Evolutionary conservation across 1,140 invertebrate species (phyloP).

Genomic region (Ostrea edulis): DNA sequence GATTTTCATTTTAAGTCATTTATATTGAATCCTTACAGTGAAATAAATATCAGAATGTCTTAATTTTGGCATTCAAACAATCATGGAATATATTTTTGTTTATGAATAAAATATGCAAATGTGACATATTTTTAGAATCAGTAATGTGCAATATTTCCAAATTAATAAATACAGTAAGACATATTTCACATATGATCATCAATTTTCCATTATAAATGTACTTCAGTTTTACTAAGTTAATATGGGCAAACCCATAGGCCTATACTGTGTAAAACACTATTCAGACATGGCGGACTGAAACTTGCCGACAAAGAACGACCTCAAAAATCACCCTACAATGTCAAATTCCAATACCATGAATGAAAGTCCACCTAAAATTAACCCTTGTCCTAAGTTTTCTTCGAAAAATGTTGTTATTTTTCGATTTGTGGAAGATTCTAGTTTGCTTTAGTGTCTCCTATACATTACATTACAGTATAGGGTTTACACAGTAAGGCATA

Average conservation of each 20-base stretch:
- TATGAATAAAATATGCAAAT: constrained; percentile 40
- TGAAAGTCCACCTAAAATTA: constrained; percentile 72
- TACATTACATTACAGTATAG: constrained; percentile 33
- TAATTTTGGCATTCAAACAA: too few relatives aligned
- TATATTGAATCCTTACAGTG: background rate
- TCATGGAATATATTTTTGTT: background rate
- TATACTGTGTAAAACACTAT: background rate
- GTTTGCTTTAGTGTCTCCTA: constrained; percentile 31
- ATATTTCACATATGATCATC: background rate
- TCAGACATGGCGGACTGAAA: constrained; percentile 54
- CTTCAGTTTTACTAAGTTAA: constrained; percentile 31
- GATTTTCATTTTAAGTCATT: background rate
- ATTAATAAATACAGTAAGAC: background rate
- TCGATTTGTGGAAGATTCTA: constrained; percentile 37
- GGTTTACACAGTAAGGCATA: constrained; percentile 41
- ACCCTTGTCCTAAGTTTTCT: constrained; percentile 53
- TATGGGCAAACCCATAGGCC: constrained; percentile 34
- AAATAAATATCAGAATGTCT: background rate
- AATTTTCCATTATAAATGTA: constrained; percentile 24
- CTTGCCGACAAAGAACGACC: constrained; percentile 71
- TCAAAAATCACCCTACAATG: constrained; percentile 73
- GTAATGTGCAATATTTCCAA: background rate
- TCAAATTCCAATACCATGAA: constrained; percentile 71
- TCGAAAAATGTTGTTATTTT: constrained; percentile 45
- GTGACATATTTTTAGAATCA: constrained; percentile 17